These are phyloP conservation scores for Catostylus mosaicus DNA, from an alignment of 30 jellyfish, hydroid and myxozoan genomes.

Conservation along the genomic window DNA sequence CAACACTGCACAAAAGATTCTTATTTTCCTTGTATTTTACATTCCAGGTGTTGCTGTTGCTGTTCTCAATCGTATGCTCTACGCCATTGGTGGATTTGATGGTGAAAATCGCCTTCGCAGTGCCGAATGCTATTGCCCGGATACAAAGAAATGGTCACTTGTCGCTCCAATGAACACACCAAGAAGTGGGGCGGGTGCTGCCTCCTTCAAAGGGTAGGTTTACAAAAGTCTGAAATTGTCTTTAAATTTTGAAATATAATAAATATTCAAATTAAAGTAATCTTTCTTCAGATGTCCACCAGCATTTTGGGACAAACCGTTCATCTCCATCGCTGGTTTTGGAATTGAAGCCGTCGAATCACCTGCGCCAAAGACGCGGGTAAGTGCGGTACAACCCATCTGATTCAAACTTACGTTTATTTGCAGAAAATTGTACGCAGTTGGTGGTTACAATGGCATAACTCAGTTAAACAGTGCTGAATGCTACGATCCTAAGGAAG, in stretches of 20 bases:
- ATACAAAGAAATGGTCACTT: conserved; percentile 67
- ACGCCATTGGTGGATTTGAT: conserved; percentile 99
- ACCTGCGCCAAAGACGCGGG: too few species aligned
- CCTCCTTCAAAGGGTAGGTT: conserved; percentile 80
- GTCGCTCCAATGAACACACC: conserved; percentile 95
- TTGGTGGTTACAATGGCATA: conserved; percentile 97
- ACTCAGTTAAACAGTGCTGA: conserved; percentile 97
- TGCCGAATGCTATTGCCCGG: conserved; percentile 83
- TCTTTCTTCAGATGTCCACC: too few species aligned
- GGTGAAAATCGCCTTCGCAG: conserved; percentile 94
- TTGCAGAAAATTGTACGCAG: conserved; percentile 84
- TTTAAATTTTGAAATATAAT: too few species aligned
- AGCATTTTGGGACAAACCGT: too few species aligned
- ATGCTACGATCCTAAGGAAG: conserved; percentile 79
- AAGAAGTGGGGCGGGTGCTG: conserved; percentile 98
- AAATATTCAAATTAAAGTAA: too few species aligned
- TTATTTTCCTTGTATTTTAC: background rate
- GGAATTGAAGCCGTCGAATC: too few species aligned
- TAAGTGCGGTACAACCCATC: background rate
- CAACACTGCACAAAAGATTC: too few species aligned
- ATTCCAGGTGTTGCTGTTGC: conserved; percentile 96
- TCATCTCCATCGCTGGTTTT: too few species aligned
- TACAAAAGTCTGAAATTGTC: background rate
- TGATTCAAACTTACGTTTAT: background rate
- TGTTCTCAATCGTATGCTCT: conserved; percentile 73